Evolutionary conservation across 2,888 invertebrate species (phyloP), one percentile per base, ranked within the genome.

Genomic region (Caenorhabditis plicata): DNA sequence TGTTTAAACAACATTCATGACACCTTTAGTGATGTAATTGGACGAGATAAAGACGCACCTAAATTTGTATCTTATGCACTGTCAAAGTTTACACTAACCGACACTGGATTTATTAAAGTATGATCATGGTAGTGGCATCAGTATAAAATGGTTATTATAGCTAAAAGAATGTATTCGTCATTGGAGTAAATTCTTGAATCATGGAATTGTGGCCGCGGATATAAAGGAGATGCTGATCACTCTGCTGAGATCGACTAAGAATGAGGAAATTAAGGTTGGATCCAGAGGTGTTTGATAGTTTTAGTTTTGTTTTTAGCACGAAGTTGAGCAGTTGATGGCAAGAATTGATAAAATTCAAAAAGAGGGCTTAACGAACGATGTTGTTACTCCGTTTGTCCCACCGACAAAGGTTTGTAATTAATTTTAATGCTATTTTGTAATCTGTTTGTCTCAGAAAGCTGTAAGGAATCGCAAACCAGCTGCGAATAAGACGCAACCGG

Each of bases 51-150:
- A 56, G 45, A 63, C n/a, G 43, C 60, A 1, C 56, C 62, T 13
- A 55, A 54, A 40, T 68, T 63, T 44, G 43, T 63, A 8, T 51
- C 62, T 1, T 55, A 43, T n/a, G 53, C 60, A 5, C 45, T 68
- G 4, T 33, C 57, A 19, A 61, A 63, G 35, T 57, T 68, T 23
- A 38, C 43, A 3, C 48, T 62, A 20, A 46, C 44, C 20, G 68
- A 68, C 11, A 53, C 43, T 25, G 50, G 52, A 5, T 48, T 68
- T 19, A 31, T 33, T n/a, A 64, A 52, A 43, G 57, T 64, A 19
- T 20, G 40, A n/a, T n/a, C n/a, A n/a, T n/a, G n/a, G n/a, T n/a
- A n/a, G n/a, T 29, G 4, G 20, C 13, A 15, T 13, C 13, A 46
- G n/a, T n/a, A n/a, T n/a, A n/a, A 22, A 3, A 13, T 13, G 20